Evolutionary conservation across 2,797 vertebrate species (phyloP).

Genomic region (Paguma larvata): DNA sequence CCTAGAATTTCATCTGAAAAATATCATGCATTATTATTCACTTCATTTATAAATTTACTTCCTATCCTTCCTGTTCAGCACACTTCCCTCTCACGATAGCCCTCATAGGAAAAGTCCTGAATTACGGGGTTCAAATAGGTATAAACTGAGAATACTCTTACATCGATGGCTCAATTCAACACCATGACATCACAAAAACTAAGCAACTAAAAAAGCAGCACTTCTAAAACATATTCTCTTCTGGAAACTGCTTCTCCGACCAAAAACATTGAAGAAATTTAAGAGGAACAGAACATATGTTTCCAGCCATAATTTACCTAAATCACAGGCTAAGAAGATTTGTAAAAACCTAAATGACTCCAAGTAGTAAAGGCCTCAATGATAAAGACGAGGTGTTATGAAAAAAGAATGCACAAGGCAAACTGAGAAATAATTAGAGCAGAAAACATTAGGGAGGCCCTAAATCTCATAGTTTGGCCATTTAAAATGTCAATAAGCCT

Average conservation of each 20-base stretch:
- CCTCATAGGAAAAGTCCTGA: background rate
- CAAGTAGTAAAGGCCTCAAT: background rate
- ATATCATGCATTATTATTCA: background rate
- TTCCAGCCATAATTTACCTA: background rate
- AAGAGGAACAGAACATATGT: background rate
- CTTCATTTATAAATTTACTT: background rate
- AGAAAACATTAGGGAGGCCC: conserved; percentile 70
- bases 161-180: background rate
- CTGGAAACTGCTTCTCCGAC: background rate
- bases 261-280: background rate
- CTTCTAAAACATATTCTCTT: conserved; percentile 23
- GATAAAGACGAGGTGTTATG: background rate
- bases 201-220: conserved; percentile 26
- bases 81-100: background rate
- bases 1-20: conserved; percentile 27
- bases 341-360: conserved; percentile 15
- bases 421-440: conserved; percentile 66
- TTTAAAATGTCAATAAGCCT: conserved; percentile 76
- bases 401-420: background rate
- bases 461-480: conserved; percentile 66
- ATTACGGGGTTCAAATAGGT: background rate
- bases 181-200: background rate
- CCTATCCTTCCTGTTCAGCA: background rate
- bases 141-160: background rate
- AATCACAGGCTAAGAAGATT: conserved; percentile 34